Percentiles rank a stretch among this genome's conserved stretches.
These are phyloP conservation scores for Hylaeus volcanicus DNA, from an alignment of 1,140 invertebrate species.

Conservation along the genomic window DNA sequence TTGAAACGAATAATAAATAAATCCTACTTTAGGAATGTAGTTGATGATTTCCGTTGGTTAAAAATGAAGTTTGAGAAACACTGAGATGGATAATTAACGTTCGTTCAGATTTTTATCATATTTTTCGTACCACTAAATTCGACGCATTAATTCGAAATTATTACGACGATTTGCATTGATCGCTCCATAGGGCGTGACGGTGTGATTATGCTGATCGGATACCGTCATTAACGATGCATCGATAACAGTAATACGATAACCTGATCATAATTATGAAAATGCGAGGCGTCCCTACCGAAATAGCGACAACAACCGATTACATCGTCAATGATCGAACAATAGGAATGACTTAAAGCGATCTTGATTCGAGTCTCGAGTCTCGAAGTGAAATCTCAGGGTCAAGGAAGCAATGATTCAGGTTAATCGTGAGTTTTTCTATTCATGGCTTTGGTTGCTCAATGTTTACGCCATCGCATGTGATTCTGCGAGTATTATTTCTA, in stretches of 20 bases:
- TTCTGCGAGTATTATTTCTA: background rate
- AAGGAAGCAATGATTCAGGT: constrained; percentile 2
- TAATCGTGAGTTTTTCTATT: constrained; percentile 4
- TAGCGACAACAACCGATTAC: background rate
- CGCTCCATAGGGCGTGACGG: too few relatives aligned
- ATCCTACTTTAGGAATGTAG: too few relatives aligned
- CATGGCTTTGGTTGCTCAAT: background rate
- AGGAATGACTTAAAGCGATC: background rate
- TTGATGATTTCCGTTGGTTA: too few relatives aligned
- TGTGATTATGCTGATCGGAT: background rate
- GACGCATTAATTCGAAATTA: background rate
- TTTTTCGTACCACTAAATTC: too few relatives aligned
- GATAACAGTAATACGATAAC: background rate
- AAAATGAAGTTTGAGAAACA: background rate
- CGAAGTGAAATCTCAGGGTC: constrained; percentile 41
- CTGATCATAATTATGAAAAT: background rate
- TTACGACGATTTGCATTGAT: background rate
- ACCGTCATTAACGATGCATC: background rate
- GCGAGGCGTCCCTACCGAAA: background rate
- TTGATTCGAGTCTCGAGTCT: background rate
- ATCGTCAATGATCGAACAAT: background rate
- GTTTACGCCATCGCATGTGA: background rate
- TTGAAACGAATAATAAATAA: too few relatives aligned
- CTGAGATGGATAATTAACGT: background rate
- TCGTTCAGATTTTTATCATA: background rate